Conservation (phyloP, 2,888 invertebrate genomes). For the Nycteola revayana region DNA sequence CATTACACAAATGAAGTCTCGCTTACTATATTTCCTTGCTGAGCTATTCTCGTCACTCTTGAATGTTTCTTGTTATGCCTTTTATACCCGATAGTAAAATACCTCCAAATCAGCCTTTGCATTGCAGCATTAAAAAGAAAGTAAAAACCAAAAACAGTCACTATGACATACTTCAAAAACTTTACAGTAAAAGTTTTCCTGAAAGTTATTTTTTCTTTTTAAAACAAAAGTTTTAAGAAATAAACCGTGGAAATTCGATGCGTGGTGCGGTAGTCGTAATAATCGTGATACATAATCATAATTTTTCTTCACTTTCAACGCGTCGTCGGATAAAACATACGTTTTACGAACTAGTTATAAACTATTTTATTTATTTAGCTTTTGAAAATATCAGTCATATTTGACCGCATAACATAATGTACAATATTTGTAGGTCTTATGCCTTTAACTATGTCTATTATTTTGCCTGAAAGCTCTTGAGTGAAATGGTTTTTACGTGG, state of each 20-base stretch:
- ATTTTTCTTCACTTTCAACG: too few species aligned
- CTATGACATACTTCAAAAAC: conserved; percentile 50
- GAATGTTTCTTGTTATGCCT: too few species aligned
- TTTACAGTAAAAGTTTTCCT: conserved; percentile 45
- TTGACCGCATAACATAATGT: conserved; percentile 8
- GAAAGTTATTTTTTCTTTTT: conserved; percentile 31
- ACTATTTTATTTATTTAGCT: conserved; percentile 5
- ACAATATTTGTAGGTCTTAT: conserved; percentile 31
- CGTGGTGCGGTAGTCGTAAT: conserved; percentile 36
- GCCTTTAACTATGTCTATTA: conserved; percentile 44
- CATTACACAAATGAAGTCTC: too few species aligned
- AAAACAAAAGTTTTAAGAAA: conserved; percentile 31
- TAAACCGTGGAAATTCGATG: conserved; percentile 26
- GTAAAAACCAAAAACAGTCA: conserved; percentile 34
- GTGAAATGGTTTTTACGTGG: conserved; percentile 83
- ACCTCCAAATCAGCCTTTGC: too few species aligned
- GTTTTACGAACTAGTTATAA: conserved; percentile 5
- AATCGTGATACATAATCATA: conserved; percentile 19
- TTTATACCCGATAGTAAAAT: too few species aligned
- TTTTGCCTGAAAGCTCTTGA: conserved; percentile 81
- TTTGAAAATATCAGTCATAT: too few species aligned
- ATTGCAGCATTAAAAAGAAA: too few species aligned
- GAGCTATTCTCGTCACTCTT: too few species aligned
- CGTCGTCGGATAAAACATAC: too few species aligned
- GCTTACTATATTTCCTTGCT: too few species aligned